These are phyloP conservation scores for Pectinophora gossypiella DNA, from an alignment of 1,140 invertebrate genomes.

Conservation along the genomic window DNA sequence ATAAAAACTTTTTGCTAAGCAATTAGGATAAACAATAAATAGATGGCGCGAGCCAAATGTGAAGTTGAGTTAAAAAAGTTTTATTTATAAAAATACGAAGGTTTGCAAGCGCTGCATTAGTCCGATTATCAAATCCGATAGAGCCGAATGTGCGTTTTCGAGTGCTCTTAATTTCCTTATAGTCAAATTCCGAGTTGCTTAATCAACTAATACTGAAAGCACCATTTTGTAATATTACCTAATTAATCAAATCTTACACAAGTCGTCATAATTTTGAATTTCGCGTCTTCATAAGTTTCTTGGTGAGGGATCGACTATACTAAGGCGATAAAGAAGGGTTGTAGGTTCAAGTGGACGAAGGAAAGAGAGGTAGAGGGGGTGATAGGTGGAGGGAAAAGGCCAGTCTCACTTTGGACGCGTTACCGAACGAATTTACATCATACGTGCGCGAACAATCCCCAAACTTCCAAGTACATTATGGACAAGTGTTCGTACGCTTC, in stretches of 20 bases:
- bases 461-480: too few species aligned
- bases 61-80: neutral
- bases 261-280: constrained; percentile 39
- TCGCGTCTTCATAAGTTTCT: constrained; percentile 6
- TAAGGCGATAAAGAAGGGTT: neutral
- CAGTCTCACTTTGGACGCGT: too few species aligned
- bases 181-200: constrained; percentile 47
- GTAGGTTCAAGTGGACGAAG: too few species aligned
- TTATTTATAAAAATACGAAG: too few species aligned
- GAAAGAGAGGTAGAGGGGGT: too few species aligned
- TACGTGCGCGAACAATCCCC: too few species aligned
- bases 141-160: constrained; percentile 47
- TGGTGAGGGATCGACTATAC: neutral
- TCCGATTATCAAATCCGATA: neutral
- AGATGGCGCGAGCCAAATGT: constrained; percentile 19
- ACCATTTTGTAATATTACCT: constrained; percentile 61
- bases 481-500: too few species aligned
- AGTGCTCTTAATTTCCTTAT: constrained; percentile 22
- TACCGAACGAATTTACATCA: too few species aligned
- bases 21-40: constrained; percentile 52
- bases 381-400: too few species aligned
- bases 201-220: constrained; percentile 71
- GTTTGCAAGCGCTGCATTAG: neutral
- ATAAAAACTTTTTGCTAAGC: constrained; percentile 58
- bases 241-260: constrained; percentile 50